Evolutionary conservation across 2,888 invertebrate genomes (phyloP).

Genomic region (Acanthoscelides obtectus): DNA sequence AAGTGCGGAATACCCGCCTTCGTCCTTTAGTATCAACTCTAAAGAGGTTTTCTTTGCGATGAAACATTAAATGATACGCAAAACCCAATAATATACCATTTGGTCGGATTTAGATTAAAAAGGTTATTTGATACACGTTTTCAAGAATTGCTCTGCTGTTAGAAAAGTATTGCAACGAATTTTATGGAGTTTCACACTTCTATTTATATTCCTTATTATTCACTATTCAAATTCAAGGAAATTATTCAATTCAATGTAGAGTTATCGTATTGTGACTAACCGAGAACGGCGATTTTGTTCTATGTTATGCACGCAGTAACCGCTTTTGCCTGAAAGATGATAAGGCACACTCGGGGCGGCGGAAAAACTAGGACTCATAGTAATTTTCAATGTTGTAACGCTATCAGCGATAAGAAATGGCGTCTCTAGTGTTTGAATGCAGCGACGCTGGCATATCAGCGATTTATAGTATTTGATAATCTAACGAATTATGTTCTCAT

Average conservation of each 20-base stretch:
- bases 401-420: not conserved
- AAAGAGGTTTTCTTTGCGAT: too few relatives aligned
- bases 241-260: not conserved
- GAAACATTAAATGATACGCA: too few relatives aligned
- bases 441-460: not conserved
- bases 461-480: not conserved
- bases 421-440: not conserved
- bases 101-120: too few relatives aligned
- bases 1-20: too few relatives aligned
- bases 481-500: not conserved
- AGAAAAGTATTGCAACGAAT: too few relatives aligned
- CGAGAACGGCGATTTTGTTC: not conserved
- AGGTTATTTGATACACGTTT: too few relatives aligned
- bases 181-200: too few relatives aligned
- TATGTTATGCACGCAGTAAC: not conserved
- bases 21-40: too few relatives aligned
- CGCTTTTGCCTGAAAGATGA: not conserved
- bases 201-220: not conserved
- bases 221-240: not conserved
- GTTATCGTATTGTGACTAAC: not conserved
- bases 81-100: too few relatives aligned
- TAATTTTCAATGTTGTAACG: not conserved
- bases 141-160: too few relatives aligned
- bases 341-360: not conserved
- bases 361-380: not conserved